phyloP scores from a whole-genome alignment of 2,113 vertebrate genomes.

The Choloepus hoffmanni region DNA sequence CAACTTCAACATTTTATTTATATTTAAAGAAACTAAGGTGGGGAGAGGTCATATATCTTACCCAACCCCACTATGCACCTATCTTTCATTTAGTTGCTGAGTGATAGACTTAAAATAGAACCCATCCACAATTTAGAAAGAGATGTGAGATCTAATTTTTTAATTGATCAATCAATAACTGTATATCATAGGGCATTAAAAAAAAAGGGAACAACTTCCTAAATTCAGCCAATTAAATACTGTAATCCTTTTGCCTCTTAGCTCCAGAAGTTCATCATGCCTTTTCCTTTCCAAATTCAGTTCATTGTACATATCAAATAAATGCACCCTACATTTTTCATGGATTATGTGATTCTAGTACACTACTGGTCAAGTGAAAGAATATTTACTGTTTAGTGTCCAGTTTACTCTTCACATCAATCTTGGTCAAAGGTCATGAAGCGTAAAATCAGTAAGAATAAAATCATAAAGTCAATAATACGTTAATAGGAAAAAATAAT shows the following conservation, averaged over 20 bases:
- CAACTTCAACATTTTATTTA: not conserved
- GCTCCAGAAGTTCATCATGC: not conserved
- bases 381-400: not conserved
- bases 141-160: not conserved
- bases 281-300: not conserved
- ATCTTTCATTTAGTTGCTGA: not conserved
- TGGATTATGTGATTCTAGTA: not conserved
- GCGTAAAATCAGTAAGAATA: not conserved
- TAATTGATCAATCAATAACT: not conserved
- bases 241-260: not conserved
- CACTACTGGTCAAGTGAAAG: not conserved
- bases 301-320: not conserved
- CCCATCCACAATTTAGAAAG: not conserved
- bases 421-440: not conserved
- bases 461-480: constrained; percentile 32
- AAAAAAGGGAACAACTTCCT: not conserved
- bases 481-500: constrained; percentile 4
- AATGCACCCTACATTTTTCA: not conserved
- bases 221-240: not conserved
- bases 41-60: not conserved
- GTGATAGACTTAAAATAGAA: not conserved
- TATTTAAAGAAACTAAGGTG: constrained; percentile 14
- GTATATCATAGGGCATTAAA: not conserved
- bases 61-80: accelerated
- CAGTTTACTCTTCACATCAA: not conserved